Base-by-base conservation (phyloP, 2,888 invertebrate species). In the Arctia plantaginis region DNA sequence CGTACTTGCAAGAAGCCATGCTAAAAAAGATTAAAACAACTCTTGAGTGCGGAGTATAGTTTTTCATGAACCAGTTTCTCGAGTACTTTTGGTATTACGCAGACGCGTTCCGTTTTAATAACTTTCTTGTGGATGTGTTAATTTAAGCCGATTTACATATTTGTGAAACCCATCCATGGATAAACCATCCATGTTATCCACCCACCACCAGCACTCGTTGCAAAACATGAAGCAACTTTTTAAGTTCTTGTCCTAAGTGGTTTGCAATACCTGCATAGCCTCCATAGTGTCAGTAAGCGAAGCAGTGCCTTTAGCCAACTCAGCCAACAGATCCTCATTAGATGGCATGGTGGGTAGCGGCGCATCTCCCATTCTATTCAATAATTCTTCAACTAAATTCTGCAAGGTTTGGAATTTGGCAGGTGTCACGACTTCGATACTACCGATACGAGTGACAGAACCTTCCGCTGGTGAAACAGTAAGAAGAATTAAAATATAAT, bases 391-490 rank as follows among this genome's bases (percentile, higher is more conserved):
- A 33, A 95, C 93, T 0, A 85, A 80, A 0, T 75, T 75, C 78
- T 89, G 84, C 72, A 95, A 83, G 7, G 89, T 18, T 8, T 87
- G 87, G 76, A 95, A 95, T 85, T 95, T 88, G 0, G 92, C 90
- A 51, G 86, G 82, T 0, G 94, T 92, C 74, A 94, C 94, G 59
- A 95, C 93, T 23, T 93, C 93, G 33, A 94, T 92, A 77, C 90
- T 90, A 15, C 89, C 90, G 4, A 87, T 84, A 13, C 90, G 88
- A 0, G 81, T 69, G 8, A 80, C 85, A 15, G 84, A 74, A 65
- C 77, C 87, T 86, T 20, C n/a, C n/a, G 35, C 55, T 67, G 39
- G 15, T 23, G 20, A 66, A 33, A 39, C 15, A 41, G 10, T 44
- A 12, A 18, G 47, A 27, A 1, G 30, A n/a, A 8, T 66, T 39